These are phyloP conservation scores for Lepus europaeus DNA, from an alignment of 2,113 vertebrate species.

Conservation along the genomic window DNA sequence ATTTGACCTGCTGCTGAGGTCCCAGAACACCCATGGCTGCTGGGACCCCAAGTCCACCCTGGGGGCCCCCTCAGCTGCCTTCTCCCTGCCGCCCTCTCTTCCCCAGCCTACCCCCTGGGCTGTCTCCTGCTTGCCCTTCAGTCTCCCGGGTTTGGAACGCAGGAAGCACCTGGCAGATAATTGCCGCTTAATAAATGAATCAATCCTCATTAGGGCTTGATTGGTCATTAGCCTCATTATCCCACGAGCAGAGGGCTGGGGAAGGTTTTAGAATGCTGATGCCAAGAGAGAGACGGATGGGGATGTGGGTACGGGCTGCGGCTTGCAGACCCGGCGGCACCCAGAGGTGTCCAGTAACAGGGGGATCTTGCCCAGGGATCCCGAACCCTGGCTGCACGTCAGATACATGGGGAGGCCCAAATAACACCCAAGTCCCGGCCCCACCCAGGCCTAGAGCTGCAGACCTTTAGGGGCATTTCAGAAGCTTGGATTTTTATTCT, in stretches of 20 bases:
- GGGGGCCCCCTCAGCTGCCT: not conserved
- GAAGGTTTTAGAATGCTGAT: slow-evolving; percentile 29
- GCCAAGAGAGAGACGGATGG: not conserved
- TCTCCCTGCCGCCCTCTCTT: not conserved
- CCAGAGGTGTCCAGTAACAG: not conserved
- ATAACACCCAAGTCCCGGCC: not conserved
- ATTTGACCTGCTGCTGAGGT: not conserved
- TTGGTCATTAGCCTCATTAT: slow-evolving; percentile 76
- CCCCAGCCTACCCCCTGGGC: not conserved
- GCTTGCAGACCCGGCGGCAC: not conserved
- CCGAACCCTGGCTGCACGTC: not conserved
- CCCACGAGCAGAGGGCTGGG: slow-evolving; percentile 43
- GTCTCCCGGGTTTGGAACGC: slow-evolving; percentile 29
- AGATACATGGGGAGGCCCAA: not conserved
- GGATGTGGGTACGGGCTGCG: not conserved
- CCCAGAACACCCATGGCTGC: not conserved
- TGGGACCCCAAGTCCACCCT: not conserved
- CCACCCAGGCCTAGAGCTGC: not conserved
- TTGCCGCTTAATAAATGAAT: slow-evolving; percentile 75
- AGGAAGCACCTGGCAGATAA: slow-evolving; percentile 69
- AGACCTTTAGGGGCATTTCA: not conserved
- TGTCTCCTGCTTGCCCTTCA: slow-evolving; percentile 66
- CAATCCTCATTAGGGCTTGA: slow-evolving; percentile 78
- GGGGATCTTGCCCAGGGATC: not conserved
- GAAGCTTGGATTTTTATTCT: no score